phyloP scores from a whole-genome alignment of 64 coral and sea anemone genomes.

The Exaiptasia diaphana region DNA sequence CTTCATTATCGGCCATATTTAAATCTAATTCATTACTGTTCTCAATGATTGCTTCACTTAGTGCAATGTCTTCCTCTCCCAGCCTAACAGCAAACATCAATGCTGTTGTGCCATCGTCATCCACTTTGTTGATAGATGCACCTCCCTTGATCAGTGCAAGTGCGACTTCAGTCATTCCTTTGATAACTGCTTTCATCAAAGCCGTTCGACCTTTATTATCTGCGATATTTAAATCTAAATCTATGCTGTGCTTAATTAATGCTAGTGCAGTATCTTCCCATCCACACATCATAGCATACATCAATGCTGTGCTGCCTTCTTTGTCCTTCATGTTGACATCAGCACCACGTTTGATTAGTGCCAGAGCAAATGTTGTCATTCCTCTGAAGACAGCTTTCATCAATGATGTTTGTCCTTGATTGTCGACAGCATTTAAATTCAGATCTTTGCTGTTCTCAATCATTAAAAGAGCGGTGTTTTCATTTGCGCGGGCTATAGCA shows the following conservation, averaged over 20 bases:
- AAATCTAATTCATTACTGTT: too few species aligned
- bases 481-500: too few species aligned
- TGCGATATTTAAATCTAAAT: not conserved
- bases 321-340: not conserved
- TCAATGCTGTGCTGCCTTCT: not conserved
- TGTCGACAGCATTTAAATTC: too few species aligned
- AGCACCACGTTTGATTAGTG: not conserved
- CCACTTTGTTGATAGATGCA: not conserved
- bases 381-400: too few species aligned
- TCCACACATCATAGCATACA: not conserved
- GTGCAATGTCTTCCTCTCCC: too few species aligned
- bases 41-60: too few species aligned
- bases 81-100: not conserved
- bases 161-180: not conserved
- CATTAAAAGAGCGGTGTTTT: too few species aligned
- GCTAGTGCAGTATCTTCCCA: not conserved
- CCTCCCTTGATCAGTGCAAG: not conserved
- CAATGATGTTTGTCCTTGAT: too few species aligned
- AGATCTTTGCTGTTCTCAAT: too few species aligned
- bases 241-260: not conserved
- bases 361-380: not conserved
- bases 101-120: not conserved
- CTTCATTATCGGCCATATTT: too few species aligned
- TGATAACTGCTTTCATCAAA: not conserved
- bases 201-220: not conserved